A percentile compares a stretch with the other conserved stretches of the same genome.
phyloP scores from a whole-genome alignment of 2,888 invertebrate genomes.

The Aphrophora alni region DNA sequence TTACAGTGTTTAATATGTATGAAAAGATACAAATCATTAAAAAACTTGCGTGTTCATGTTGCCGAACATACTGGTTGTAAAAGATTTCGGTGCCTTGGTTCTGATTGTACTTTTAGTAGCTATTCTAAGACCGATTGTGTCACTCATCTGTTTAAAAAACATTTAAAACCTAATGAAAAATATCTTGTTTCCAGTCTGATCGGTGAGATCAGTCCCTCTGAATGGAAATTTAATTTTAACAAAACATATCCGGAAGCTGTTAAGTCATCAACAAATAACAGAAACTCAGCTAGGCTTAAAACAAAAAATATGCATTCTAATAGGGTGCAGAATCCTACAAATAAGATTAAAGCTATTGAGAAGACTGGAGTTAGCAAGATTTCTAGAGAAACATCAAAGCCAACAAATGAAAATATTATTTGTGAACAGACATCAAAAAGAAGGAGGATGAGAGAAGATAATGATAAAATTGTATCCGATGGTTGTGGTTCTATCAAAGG shows the following conservation, averaged over 20 bases:
- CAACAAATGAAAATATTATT: not conserved
- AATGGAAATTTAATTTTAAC: conserved; percentile 17
- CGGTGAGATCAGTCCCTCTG: conserved; percentile 9
- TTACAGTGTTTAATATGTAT: conserved; percentile 28
- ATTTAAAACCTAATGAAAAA: conserved; percentile 20
- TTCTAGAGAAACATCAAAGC: not conserved
- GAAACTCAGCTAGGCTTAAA: not conserved
- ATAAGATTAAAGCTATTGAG: not conserved
- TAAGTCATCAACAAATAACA: not conserved
- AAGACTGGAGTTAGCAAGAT: not conserved
- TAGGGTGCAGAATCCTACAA: not conserved
- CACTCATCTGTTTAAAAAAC: conserved; percentile 7
- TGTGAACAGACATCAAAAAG: not conserved
- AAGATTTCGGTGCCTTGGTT: conserved; percentile 30
- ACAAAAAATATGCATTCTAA: not conserved
- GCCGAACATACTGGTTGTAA: conserved; percentile 27
- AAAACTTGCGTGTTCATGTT: conserved; percentile 17
- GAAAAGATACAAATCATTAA: not conserved
- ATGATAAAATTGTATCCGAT: not conserved
- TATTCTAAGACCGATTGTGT: conserved; percentile 7
- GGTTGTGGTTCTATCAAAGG: not conserved
- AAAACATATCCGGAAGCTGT: not conserved
- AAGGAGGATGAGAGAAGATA: not conserved
- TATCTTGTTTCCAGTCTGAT: not conserved
- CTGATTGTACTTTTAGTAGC: conserved; percentile 28